phyloP scores from a whole-genome alignment of 2,888 invertebrate genomes.

The Enoplolaimus lenunculus region DNA sequence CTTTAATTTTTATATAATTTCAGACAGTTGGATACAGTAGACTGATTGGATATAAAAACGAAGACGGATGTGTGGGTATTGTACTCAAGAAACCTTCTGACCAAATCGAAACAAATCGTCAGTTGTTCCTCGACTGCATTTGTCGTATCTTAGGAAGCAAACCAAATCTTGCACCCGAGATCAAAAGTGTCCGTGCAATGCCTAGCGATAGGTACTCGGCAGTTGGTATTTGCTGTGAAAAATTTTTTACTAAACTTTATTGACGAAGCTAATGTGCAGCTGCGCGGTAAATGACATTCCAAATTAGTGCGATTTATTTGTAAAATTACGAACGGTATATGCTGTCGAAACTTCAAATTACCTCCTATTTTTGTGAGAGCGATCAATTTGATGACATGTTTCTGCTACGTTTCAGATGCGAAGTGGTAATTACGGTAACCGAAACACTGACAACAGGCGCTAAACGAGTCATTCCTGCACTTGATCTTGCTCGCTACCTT shows the following conservation, averaged over 20 bases:
- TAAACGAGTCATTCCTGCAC: conserved; percentile 41
- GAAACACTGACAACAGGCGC: conserved; percentile 53
- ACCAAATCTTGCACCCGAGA: conserved; percentile 26
- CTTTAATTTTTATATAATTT: no score
- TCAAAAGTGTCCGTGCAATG: conserved; percentile 59
- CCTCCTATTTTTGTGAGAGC: no score
- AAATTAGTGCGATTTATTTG: no score
- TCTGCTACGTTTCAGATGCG: conserved; percentile 47
- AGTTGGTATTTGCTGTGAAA: no score
- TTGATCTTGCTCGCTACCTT: conserved; percentile 45
- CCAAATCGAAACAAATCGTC: conserved; percentile 63
- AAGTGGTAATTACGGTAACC: conserved; percentile 59
- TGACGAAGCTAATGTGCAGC: no score
- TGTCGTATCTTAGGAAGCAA: conserved; percentile 32
- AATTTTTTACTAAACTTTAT: no score
- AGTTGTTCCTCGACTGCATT: conserved; percentile 44
- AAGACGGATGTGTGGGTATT: conserved; percentile 74
- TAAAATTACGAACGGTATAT: no score
- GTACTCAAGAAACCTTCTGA: conserved; percentile 64
- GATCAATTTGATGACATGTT: no score
- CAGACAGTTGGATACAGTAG: conserved; percentile 75
- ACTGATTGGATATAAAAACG: conserved; percentile 69
- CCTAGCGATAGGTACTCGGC: no score
- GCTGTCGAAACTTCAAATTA: no score
- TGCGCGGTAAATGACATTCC: no score